Conservation (phyloP, 1,140 invertebrate genomes). For the Pomacea maculata region DNA sequence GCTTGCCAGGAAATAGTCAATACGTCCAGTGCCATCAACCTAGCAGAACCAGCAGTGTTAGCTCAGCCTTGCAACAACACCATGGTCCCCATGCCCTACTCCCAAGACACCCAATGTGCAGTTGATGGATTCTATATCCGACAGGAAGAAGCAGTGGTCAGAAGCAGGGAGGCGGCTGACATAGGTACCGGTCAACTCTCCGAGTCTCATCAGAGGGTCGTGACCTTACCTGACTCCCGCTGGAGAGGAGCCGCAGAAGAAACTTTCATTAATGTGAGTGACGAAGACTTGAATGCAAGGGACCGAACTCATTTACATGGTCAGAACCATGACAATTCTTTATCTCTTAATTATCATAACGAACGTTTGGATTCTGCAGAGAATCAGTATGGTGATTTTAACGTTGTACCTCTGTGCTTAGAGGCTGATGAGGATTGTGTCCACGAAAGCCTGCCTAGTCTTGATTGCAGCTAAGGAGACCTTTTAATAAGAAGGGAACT, state of each 20-base stretch:
- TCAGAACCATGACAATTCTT: background rate
- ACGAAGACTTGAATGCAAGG: background rate
- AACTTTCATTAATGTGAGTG: background rate
- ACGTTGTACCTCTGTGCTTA: background rate
- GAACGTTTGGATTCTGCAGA: background rate
- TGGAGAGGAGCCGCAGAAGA: background rate
- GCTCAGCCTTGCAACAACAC: no score
- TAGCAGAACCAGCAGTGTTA: no score
- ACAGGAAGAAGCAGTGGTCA: background rate
- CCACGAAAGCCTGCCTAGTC: background rate
- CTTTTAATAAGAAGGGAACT: background rate
- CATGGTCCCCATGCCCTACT: no score
- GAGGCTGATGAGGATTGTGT: slow-evolving; percentile 2
- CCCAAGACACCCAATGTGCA: no score
- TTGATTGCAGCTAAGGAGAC: background rate
- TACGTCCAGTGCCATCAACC: no score
- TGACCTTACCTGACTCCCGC: background rate
- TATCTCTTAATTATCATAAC: background rate
- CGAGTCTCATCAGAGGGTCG: background rate
- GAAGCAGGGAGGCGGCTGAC: background rate
- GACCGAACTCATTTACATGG: background rate
- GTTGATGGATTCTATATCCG: no score
- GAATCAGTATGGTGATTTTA: background rate
- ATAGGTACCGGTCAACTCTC: background rate
- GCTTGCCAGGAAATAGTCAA: background rate